Conservation (phyloP, 2,113 vertebrate species). For the Anthoscopus minutus region DNA sequence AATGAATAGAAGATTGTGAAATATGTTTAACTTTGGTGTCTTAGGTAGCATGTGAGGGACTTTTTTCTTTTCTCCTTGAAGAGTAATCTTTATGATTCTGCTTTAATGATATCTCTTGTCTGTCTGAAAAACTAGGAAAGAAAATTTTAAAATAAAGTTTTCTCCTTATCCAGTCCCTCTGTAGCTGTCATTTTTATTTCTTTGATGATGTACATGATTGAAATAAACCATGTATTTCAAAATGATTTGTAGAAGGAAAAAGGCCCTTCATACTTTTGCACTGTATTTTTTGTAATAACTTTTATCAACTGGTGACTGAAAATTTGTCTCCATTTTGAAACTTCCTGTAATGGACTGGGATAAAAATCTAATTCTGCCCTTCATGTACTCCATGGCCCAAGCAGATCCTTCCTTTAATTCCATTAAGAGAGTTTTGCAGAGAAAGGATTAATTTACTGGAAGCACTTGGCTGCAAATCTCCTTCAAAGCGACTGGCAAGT, state of each 20-base stretch:
- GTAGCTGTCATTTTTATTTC: neutral
- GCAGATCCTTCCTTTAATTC: neutral
- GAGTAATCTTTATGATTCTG: neutral
- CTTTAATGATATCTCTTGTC: neutral
- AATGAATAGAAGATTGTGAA: neutral
- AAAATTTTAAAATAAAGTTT: slow-evolving; percentile 2
- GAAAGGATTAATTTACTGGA: neutral
- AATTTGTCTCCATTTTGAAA: neutral
- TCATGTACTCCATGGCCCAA: neutral
- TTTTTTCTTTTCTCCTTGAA: neutral
- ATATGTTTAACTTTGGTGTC: neutral
- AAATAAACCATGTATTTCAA: neutral
- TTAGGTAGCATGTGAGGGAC: neutral
- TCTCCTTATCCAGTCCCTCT: neutral
- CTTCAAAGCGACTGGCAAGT: neutral
- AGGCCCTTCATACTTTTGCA: neutral
- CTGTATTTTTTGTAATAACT: neutral
- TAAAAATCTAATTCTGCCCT: neutral
- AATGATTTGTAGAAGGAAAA: neutral
- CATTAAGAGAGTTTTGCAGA: neutral
- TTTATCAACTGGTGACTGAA: neutral
- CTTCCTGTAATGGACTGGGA: neutral
- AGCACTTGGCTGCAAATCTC: neutral
- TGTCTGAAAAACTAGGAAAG: neutral
- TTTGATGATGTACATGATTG: neutral